A percentile compares a stretch with the other conserved stretches of the same genome.
phyloP scores from a whole-genome alignment of 2,888 invertebrate species.

The Sturmia bella region DNA sequence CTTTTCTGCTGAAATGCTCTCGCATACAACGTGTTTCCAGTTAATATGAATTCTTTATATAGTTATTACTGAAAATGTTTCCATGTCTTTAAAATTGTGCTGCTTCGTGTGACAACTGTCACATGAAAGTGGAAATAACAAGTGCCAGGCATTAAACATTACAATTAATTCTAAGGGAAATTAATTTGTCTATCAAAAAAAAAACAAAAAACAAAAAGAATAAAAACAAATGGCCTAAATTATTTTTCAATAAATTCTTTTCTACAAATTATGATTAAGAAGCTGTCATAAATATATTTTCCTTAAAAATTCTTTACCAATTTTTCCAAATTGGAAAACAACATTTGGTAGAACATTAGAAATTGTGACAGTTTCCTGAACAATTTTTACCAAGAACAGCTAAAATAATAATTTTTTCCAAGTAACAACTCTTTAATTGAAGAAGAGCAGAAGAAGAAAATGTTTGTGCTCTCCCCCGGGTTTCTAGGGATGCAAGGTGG shows the following conservation, averaged over 20 bases:
- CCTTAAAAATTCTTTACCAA: constrained; percentile 32
- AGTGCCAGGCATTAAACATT: constrained; percentile 51
- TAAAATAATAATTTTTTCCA: constrained; percentile 53
- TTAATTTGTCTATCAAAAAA: constrained; percentile 11
- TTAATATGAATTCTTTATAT: constrained; percentile 9
- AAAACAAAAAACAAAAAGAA: not conserved
- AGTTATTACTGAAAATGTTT: not conserved
- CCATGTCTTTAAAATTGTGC: constrained; percentile 24
- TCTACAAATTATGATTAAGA: constrained; percentile 49
- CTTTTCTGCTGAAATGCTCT: not conserved
- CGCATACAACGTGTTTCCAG: not conserved
- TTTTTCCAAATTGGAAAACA: constrained; percentile 33
- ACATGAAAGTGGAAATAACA: constrained; percentile 58
- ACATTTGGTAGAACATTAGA: constrained; percentile 54
- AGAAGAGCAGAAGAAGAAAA: not conserved
- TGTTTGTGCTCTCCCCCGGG: not conserved
- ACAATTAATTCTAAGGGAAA: constrained; percentile 54
- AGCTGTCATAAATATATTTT: constrained; percentile 53
- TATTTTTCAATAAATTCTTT: not conserved
- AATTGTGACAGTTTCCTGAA: constrained; percentile 62
- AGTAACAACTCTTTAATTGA: constrained; percentile 28
- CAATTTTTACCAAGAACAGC: constrained; percentile 15
- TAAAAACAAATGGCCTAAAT: constrained; percentile 39
- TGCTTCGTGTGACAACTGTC: constrained; percentile 55
- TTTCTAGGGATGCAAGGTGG: constrained; percentile 10